A percentile compares a stretch with the other conserved stretches of the same genome.
These are phyloP conservation scores for Apeira syringaria DNA, from an alignment of 2,888 invertebrate species.

Conservation along the genomic window DNA sequence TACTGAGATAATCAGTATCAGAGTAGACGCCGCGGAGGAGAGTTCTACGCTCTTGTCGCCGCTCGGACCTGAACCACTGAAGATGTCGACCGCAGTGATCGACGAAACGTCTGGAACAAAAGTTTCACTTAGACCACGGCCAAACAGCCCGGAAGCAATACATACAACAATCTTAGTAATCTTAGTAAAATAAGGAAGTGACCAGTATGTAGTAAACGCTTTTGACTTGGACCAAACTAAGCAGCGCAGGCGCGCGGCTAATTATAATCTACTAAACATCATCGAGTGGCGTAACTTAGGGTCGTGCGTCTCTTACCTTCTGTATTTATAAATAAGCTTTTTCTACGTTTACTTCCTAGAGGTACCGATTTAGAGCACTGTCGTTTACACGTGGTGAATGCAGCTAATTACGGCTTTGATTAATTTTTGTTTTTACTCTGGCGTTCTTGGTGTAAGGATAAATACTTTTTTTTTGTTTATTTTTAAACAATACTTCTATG, in stretches of 20 bases:
- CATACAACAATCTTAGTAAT: too few species aligned
- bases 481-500: background rate
- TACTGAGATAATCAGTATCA: too few species aligned
- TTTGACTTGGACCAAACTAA: slow-evolving; percentile 39
- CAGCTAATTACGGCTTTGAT: slow-evolving; percentile 26
- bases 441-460: slow-evolving; percentile 9
- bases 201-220: slow-evolving; percentile 11
- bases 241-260: slow-evolving; percentile 72
- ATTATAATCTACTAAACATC: slow-evolving; percentile 82
- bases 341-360: slow-evolving; percentile 53
- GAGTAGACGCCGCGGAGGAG: too few species aligned
- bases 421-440: slow-evolving; percentile 22
- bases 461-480: slow-evolving; percentile 4
- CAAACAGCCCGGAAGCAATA: too few species aligned
- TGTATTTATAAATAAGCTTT: slow-evolving; percentile 70
- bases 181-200: too few species aligned
- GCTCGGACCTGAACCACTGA: too few species aligned
- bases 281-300: slow-evolving; percentile 76
- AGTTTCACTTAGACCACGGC: too few species aligned
- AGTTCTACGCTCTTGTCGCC: too few species aligned
- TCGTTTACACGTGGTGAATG: slow-evolving; percentile 30
- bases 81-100: too few species aligned
- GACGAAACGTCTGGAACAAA: too few species aligned
- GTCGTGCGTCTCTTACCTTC: slow-evolving; percentile 52
- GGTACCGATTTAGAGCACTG: slow-evolving; percentile 44